Evolutionary conservation across 2,797 vertebrate genomes (phyloP).

Genomic region (Phoeniculus purpureus): DNA sequence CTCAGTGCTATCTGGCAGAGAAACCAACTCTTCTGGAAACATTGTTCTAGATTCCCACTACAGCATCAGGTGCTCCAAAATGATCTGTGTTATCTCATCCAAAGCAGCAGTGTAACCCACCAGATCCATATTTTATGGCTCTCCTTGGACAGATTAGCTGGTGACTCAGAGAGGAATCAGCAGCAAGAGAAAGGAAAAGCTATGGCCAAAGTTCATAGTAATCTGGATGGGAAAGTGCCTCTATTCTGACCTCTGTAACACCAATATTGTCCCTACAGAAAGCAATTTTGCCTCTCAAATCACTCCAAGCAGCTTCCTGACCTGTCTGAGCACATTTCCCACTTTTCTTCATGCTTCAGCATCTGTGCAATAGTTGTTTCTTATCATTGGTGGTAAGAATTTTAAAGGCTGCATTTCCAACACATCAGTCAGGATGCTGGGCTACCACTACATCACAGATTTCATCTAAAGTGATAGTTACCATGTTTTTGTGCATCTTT

Average conservation of each 20-base stretch:
- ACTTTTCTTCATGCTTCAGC: background rate
- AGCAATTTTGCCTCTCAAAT: background rate
- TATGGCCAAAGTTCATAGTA: background rate
- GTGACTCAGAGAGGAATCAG: background rate
- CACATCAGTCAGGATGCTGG: background rate
- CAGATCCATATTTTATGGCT: background rate
- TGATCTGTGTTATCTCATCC: background rate
- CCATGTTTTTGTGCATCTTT: background rate
- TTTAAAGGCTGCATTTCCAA: background rate
- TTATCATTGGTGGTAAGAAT: background rate
- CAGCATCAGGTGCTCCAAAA: fast-evolving
- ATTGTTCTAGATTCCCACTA: background rate
- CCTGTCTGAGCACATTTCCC: background rate
- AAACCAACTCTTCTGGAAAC: background rate
- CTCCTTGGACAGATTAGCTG: background rate
- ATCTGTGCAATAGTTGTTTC: background rate
- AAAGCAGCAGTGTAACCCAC: background rate
- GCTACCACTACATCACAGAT: background rate
- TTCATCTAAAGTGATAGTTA: background rate
- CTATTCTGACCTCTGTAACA: background rate
- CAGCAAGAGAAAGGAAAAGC: background rate
- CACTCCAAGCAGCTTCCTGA: background rate
- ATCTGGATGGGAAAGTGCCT: background rate
- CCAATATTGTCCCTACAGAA: background rate
- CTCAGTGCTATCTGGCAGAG: background rate